Evolutionary conservation across 2,113 vertebrate species (phyloP).

Genomic region (Mesocricetus auratus): DNA sequence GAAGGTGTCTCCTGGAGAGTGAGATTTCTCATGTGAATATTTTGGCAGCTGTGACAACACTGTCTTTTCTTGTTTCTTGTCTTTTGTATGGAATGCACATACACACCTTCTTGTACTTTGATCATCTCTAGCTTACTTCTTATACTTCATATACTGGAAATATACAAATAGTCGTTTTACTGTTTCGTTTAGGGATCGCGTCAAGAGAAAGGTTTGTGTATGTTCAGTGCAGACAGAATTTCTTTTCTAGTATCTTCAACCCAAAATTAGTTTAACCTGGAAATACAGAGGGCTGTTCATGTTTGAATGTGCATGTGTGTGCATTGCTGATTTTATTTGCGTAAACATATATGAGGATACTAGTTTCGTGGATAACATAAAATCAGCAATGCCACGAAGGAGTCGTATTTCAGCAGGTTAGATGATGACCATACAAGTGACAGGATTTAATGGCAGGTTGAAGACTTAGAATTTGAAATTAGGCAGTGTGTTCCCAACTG

Average conservation of each 20-base stretch:
- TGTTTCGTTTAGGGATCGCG: background rate
- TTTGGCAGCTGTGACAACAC: background rate
- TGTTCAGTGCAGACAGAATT: background rate
- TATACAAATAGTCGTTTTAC: background rate
- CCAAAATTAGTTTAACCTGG: background rate
- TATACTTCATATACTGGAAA: background rate
- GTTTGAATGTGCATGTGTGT: background rate
- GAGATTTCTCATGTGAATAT: conserved; percentile 30
- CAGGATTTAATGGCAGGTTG: background rate
- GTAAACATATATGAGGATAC: no score
- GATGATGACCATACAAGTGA: background rate
- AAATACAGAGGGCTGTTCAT: background rate
- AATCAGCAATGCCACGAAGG: background rate
- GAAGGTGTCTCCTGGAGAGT: background rate
- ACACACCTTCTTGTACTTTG: background rate
- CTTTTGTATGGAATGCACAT: background rate
- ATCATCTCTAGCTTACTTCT: background rate
- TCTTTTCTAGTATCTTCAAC: background rate
- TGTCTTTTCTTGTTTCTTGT: background rate
- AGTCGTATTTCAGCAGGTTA: background rate
- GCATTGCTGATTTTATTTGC: background rate
- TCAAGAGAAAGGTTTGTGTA: background rate
- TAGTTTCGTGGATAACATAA: background rate
- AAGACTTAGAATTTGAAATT: conserved; percentile 28
- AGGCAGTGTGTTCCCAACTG: background rate